Evolutionary conservation across 2,888 invertebrate genomes (phyloP).

Genomic region (Dendrolimus pini): DNA sequence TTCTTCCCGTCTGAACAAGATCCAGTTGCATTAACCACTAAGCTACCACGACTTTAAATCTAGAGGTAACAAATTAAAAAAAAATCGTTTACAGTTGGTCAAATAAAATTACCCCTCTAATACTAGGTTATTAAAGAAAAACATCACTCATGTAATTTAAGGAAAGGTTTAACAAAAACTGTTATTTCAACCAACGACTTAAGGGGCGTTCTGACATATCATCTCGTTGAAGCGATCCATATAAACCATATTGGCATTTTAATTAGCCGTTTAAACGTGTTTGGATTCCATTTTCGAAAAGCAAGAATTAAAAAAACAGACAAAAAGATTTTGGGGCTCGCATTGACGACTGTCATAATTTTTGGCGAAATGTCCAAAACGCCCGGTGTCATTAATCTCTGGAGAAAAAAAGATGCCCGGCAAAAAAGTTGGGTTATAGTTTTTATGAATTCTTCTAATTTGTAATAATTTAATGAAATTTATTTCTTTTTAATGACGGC

Average conservation of each 20-base stretch:
- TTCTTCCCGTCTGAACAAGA: too few relatives aligned
- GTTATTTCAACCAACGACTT: conserved; percentile 48
- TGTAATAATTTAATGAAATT: background rate
- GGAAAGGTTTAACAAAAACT: conserved; percentile 30
- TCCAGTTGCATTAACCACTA: too few relatives aligned
- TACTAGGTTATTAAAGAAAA: conserved; percentile 13
- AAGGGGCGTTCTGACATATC: conserved; percentile 39
- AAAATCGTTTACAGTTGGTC: background rate
- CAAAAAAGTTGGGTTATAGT: conserved; percentile 19
- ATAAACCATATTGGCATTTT: conserved; percentile 47
- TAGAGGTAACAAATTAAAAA: too few relatives aligned
- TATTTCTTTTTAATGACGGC: background rate
- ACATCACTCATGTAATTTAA: conserved; percentile 6
- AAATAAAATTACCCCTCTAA: conserved; percentile 11
- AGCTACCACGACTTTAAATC: too few relatives aligned
- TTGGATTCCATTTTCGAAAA: conserved; percentile 47
- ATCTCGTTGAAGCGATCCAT: conserved; percentile 34
- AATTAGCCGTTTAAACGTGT: conserved; percentile 54
- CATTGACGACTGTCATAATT: conserved; percentile 35
- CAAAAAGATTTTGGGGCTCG: conserved; percentile 15
- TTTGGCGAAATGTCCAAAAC: conserved; percentile 7
- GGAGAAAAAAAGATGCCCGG: conserved; percentile 12
- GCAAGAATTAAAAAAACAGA: conserved; percentile 18
- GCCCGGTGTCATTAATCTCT: conserved; percentile 1
- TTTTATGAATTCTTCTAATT: conserved; percentile 9